phyloP scores from a whole-genome alignment of 1,140 invertebrate species.

The fruit fly (Drosophila melanogaster) region Release_6_plus_ISO1_MT NT_033779.5:1963501-1964000 shows the following conservation, averaged over 20 bases:
- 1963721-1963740: constrained; percentile 60
- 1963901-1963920: constrained; percentile 55
- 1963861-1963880: constrained; percentile 15
- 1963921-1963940: constrained; percentile 35
- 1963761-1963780: constrained; percentile 75
- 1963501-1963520: constrained; percentile 19
- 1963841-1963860: constrained; percentile 14
- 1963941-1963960: constrained; percentile 77
- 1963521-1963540: constrained; percentile 33
- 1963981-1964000: constrained; percentile 29
- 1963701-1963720: constrained; percentile 50
- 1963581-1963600: constrained; percentile 44
- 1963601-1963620: constrained; percentile 82
- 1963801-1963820: constrained; percentile 64
- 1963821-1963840: constrained; percentile 75
- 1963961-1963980: constrained; percentile 69
- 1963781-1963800: constrained; percentile 67
- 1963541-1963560: constrained; percentile 60
- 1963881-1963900: constrained; percentile 30
- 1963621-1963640: constrained; percentile 65
- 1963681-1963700: constrained; percentile 47
- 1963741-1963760: constrained; percentile 75
- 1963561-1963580: constrained; percentile 43
- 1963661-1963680: constrained; percentile 70
- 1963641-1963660: constrained; percentile 80